Base-by-base conservation (phyloP, 2,797 vertebrate species). In the Dipus sagitta region DNA sequence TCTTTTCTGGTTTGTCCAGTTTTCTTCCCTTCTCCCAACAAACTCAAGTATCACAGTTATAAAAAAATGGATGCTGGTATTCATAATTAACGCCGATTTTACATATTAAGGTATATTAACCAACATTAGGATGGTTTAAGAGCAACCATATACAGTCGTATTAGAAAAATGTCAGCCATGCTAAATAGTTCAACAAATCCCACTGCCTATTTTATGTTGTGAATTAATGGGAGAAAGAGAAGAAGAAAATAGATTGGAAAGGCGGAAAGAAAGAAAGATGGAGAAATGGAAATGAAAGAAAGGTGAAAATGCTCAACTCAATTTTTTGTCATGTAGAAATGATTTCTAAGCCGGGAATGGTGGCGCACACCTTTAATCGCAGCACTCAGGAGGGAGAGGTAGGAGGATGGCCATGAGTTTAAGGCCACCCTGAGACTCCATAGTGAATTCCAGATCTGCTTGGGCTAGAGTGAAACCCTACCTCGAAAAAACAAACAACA, bases 81-180 rank as follows among this genome's bases (percentile, higher is more conserved):
- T 81, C 58, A 64, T 71, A 92, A 79, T 95, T 83, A 74, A 47
- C 86, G 90, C 12, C 72, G 18, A 93, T 88, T 91, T 93, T 93
- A 90, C 2, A 72, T 2, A 47, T 68, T 14, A 85, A 68, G 91
- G 18, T 15, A 42, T 24, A 77, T 88, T 23, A 82, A 71, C 4
- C 28, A 82, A 71, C 6, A 42, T 68, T 62, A 90, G n/a, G 2
- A 90, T 47, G 6, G 13, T n/a, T 90, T 65, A 23, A 70, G 67
- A 4, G 8, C 17, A 87, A 67, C 4, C 90, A n/a, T 58, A 64
- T 82, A 74, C 18, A 84, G 60, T 42, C 20, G 77, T 85, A 42
- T 64, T 30, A 52, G 54, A 86, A 94, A n/a, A 32, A 1, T 65
- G 9, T 88, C 1, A 88, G 3, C 3, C 34, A 65, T 70, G 3